Evolutionary conservation across 2,888 invertebrate genomes (phyloP), one percentile per base, ranked within the genome.

Genomic region (Sminthurinus aureus): DNA sequence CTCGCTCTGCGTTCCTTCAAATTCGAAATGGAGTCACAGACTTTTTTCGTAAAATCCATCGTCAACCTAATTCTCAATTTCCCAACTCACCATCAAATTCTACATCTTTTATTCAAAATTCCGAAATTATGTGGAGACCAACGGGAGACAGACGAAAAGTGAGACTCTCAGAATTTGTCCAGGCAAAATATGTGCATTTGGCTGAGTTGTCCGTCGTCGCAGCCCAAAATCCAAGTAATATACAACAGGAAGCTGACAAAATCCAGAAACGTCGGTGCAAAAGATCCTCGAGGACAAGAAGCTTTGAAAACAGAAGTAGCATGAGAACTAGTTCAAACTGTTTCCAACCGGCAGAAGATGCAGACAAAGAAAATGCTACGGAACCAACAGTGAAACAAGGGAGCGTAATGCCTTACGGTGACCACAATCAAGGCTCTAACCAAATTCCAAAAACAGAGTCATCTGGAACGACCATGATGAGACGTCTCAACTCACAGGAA

Each of bases 31-130:
- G 75, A 38, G 75, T 75, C n/a, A 50, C 51, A 9, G 75, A 75
- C 9, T 75, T 75, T 51, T 50, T 75, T n/a, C 50, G 51, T 50
- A 75, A 51, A 75, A 75, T 75, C 18, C 75, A 75, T 50, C 50
- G 75, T 38, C 75, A 75, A 18, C 18, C 75, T 3, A 73, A 73
- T 73, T 24, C 22, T 69, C 69, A 69, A 69, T 58, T 58, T 18
- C 18, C 58, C 9, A 2, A 58, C 13, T 58, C 18, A 13, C 9
- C 58, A 13, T 58, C 9, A 18, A 18, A 58, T 38, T 38, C 38
- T 38, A 1, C 38, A 38, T 38, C 38, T 6, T 38, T 38, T 38
- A 38, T 6, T 38, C 38, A 38, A 38, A 38, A 38, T 38, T 38
- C 38, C 6, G 38, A 38, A 38, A 38, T 38, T 38, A 38, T 38